phyloP scores from a whole-genome alignment of 2,888 invertebrate genomes.

The Dendrolimus pini region DNA sequence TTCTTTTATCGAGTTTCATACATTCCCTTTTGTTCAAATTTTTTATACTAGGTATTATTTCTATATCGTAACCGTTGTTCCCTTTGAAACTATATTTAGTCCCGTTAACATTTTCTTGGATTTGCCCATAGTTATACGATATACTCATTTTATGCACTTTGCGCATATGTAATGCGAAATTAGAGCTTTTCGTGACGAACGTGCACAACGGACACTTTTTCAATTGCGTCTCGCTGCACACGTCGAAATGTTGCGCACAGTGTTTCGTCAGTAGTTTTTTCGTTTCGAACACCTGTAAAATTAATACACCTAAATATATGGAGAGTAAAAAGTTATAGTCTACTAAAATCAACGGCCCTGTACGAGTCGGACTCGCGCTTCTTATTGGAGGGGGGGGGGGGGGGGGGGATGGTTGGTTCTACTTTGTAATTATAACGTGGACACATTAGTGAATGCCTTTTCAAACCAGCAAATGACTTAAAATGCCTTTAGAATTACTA shows the following conservation, averaged over 20 bases:
- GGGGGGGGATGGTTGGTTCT: too few relatives aligned
- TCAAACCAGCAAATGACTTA: too few relatives aligned
- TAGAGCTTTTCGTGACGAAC: conserved; percentile 26
- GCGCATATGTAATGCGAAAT: conserved; percentile 33
- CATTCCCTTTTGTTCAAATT: conserved; percentile 43
- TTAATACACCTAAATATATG: conserved; percentile 1
- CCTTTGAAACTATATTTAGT: conserved; percentile 41
- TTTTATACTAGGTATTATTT: conserved; percentile 52
- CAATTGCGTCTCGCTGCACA: conserved; percentile 39
- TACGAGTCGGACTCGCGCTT: too few relatives aligned
- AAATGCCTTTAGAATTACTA: too few relatives aligned
- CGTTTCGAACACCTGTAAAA: conserved; percentile 49
- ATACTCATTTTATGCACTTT: conserved; percentile 26
- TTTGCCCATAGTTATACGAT: conserved; percentile 19
- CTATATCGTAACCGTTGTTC: conserved; percentile 27
- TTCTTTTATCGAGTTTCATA: conserved; percentile 37
- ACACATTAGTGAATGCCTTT: too few relatives aligned
- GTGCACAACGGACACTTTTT: conserved; percentile 56
- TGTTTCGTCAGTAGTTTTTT: conserved; percentile 41
- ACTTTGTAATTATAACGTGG: too few relatives aligned
- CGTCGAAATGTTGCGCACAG: conserved; percentile 48
- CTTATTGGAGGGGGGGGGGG: too few relatives aligned
- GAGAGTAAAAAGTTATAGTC: too few relatives aligned
- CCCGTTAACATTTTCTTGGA: conserved; percentile 27
- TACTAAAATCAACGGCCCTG: too few relatives aligned